phyloP scores from a whole-genome alignment of 2,888 invertebrate species.

The Cryptus armator region DNA sequence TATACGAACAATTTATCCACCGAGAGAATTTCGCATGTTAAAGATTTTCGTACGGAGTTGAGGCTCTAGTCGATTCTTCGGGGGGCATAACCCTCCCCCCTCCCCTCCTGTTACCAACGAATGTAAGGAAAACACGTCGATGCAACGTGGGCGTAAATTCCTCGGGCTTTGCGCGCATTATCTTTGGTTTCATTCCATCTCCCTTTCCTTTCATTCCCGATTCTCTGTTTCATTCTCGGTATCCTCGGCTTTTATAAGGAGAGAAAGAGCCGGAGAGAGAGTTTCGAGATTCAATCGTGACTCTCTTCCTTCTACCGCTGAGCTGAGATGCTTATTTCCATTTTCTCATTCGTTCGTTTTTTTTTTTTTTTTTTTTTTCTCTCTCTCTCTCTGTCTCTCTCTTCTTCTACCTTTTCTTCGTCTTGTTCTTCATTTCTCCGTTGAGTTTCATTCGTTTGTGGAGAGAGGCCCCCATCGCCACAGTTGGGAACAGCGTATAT shows the following conservation, averaged over 20 bases:
- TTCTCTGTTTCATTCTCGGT: conserved; percentile 43
- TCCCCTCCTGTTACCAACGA: not conserved
- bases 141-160: conserved; percentile 83
- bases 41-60: conserved; percentile 6
- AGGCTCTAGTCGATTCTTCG: not conserved
- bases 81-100: too few species aligned
- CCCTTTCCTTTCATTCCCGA: conserved; percentile 50
- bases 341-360: conserved; percentile 53
- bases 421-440: conserved; percentile 59
- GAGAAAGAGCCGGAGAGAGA: conserved; percentile 35
- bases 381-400: too few species aligned
- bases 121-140: conserved; percentile 79
- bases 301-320: conserved; percentile 40
- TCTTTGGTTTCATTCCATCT: conserved; percentile 74
- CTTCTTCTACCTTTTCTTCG: conserved; percentile 54
- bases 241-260: conserved; percentile 44
- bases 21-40: conserved; percentile 10
- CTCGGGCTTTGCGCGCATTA: conserved; percentile 80
- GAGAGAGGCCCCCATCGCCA: conserved; percentile 2
- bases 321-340: conserved; percentile 63
- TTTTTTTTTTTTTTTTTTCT: conserved; percentile 57
- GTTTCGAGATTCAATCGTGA: conserved; percentile 65
- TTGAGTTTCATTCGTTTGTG: conserved; percentile 50
- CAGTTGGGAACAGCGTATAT: conserved; percentile 11
- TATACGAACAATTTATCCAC: conserved; percentile 24